phyloP scores from a whole-genome alignment of 2,888 invertebrate genomes.

The Scaeva pyrastri region DNA sequence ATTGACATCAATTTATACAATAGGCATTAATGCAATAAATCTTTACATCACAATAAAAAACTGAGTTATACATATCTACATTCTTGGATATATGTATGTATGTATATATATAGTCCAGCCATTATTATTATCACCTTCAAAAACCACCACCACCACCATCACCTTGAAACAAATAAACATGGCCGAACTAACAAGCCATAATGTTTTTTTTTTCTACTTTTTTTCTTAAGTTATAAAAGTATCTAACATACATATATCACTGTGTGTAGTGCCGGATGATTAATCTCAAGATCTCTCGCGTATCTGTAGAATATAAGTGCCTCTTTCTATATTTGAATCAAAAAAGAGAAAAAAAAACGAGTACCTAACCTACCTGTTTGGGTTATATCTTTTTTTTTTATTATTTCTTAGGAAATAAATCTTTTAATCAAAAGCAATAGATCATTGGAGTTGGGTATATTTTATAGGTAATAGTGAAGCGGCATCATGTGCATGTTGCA shows the following conservation, averaged over 20 bases:
- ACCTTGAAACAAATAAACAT: constrained; percentile 61
- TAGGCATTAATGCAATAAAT: constrained; percentile 57
- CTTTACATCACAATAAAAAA: constrained; percentile 61
- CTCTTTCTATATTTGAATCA: constrained; percentile 6
- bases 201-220: background rate
- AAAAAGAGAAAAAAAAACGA: background rate
- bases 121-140: constrained; percentile 49
- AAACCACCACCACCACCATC: constrained; percentile 11
- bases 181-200: constrained; percentile 62
- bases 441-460: constrained; percentile 42
- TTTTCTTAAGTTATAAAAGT: background rate
- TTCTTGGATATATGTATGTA: background rate
- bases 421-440: constrained; percentile 69
- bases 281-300: constrained; percentile 66
- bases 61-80: constrained; percentile 7
- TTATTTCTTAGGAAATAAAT: constrained; percentile 70
- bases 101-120: constrained; percentile 14
- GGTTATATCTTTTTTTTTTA: background rate
- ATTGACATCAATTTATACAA: constrained; percentile 61
- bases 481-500: constrained; percentile 6
- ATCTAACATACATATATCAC: constrained; percentile 19
- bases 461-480: background rate
- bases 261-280: constrained; percentile 52
- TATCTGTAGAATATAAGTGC: constrained; percentile 56
- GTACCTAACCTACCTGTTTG: constrained; percentile 52